Evolutionary conservation across 2,797 vertebrate species (phyloP).

Genomic region (Acomys russatus): DNA sequence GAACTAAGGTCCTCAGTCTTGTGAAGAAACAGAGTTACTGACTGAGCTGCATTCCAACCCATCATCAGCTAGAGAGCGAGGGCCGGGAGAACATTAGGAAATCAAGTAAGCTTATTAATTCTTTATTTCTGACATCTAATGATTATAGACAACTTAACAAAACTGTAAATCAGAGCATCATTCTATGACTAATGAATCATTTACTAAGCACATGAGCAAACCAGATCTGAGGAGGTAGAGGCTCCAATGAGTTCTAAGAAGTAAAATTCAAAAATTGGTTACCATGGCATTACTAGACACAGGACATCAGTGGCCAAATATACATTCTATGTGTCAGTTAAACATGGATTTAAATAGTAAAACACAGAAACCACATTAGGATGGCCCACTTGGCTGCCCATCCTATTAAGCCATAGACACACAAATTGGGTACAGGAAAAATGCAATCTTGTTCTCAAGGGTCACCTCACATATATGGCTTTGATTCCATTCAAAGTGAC

Average conservation of each 20-base stretch:
- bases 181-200: neutral
- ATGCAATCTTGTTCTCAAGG: neutral
- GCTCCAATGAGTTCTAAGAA: constrained; percentile 16
- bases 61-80: constrained; percentile 5
- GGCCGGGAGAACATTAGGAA: neutral
- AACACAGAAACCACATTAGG: neutral
- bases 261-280: constrained; percentile 45
- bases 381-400: neutral
- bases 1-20: neutral
- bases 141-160: constrained; percentile 44
- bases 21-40: neutral
- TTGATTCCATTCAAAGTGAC: neutral
- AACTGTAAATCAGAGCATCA: neutral
- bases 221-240: constrained; percentile 35
- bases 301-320: neutral
- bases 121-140: constrained; percentile 43
- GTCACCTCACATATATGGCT: neutral
- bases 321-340: neutral
- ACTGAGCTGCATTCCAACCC: neutral
- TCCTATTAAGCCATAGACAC: neutral
- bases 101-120: constrained; percentile 12
- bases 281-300: neutral
- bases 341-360: neutral
- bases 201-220: neutral
- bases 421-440: neutral